A percentile compares a stretch with the other conserved stretches of the same genome.
Evolutionary conservation across 2,113 vertebrate genomes (phyloP).

Genomic region (Esox niger): DNA sequence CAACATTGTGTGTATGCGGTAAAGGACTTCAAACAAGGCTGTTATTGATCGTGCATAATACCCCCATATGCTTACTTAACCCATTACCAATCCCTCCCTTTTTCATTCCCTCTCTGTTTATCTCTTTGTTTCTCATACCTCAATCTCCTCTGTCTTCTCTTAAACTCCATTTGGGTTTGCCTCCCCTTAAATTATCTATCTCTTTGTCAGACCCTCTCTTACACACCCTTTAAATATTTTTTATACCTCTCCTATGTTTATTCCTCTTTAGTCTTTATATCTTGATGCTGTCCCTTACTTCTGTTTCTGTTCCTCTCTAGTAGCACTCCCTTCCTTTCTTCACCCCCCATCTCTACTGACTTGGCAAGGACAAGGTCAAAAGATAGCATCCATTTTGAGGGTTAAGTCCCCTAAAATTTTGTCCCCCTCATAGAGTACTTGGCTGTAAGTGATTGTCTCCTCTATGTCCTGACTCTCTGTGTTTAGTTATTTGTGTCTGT

Average conservation of each 20-base stretch:
- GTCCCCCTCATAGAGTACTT: slow-evolving; percentile 21
- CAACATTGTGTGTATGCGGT: slow-evolving; percentile 39
- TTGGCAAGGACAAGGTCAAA: slow-evolving; percentile 70
- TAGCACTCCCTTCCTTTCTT: slow-evolving; percentile 38
- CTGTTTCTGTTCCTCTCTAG: slow-evolving; percentile 6
- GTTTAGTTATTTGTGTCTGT: slow-evolving; percentile 16
- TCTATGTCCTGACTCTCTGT: background rate
- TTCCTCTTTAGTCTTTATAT: too few relatives aligned
- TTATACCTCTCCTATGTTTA: slow-evolving; percentile 23
- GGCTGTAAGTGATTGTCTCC: slow-evolving; percentile 1
- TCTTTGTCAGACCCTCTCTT: slow-evolving; percentile 7
- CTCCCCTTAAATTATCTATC: slow-evolving; percentile 31
- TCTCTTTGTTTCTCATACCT: slow-evolving; percentile 25
- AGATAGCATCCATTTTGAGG: slow-evolving; percentile 55
- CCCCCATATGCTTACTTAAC: slow-evolving; percentile 38
- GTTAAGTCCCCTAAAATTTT: slow-evolving; percentile 48
- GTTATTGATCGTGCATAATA: slow-evolving; percentile 50
- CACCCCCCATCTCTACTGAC: slow-evolving; percentile 66
- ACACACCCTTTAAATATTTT: slow-evolving; percentile 8
- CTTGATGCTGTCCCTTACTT: too few relatives aligned
- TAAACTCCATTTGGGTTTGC: slow-evolving; percentile 22
- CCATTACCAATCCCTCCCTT: slow-evolving; percentile 1
- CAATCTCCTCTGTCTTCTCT: slow-evolving; percentile 22
- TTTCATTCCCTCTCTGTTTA: background rate
- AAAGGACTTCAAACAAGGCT: slow-evolving; percentile 48